Base-by-base conservation (phyloP, 2,888 invertebrate species). In the Stratiomys singularior region DNA sequence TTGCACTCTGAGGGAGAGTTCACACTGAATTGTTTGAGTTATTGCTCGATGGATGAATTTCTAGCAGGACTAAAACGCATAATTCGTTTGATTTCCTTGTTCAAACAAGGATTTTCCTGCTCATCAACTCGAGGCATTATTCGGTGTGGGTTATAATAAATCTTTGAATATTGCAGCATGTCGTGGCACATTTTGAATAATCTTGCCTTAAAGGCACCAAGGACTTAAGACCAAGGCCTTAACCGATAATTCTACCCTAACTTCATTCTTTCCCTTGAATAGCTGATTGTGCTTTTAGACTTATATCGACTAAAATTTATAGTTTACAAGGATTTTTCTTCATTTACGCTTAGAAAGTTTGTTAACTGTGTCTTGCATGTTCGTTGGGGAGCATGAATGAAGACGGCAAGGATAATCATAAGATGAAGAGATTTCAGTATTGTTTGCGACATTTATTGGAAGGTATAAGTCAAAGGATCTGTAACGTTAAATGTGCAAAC, bases 371-470 rank as follows among this genome's bases (percentile, higher is more conserved):
- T 13, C 52, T 52, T 52, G 7, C 15, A 18, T 4, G 18, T 52
- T 13, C 52, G 18, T 52, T 18, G n/a, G 4, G 15, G 18, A 18
- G 15, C n/a, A n/a, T 52, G 18, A 4, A 52, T 15, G 52, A 4
- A 9, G 4, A n/a, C 52, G n/a, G 52, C 18, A 52, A 52, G 15
- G 52, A 52, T 18, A 52, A n/a, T 18, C 7, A 4, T 27, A 30
- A 66, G 66, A 69, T 69, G 69, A 25, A 69, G 47, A 13, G 46
- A 69, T 69, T 46, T 69, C 21, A 21, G 11, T 69, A 47, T 46
- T 69, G 69, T 47, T 46, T 69, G 25, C 46, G 69, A 69, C 69
- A 69, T 69, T 69, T 69, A 69, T 69, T 46, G 47, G 46, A 11
- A 47, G 18, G 47, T 47, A 69, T 69, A 69, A 27, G 69, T 69